phyloP scores from a whole-genome alignment of 1,140 invertebrate species.

The Penaeus indicus region DNA sequence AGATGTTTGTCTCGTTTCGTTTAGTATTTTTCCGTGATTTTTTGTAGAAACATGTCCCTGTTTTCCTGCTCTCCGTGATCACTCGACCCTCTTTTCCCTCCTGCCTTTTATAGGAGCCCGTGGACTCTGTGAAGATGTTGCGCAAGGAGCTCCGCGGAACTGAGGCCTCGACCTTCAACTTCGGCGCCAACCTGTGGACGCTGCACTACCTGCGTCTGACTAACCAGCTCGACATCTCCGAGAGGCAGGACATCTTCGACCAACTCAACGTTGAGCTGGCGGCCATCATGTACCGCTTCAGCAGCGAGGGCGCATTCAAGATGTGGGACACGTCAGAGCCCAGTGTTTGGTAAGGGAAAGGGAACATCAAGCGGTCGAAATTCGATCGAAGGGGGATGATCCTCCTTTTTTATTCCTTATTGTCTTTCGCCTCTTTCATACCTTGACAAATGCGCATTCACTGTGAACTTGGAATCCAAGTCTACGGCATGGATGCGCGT shows the following conservation, averaged over 20 bases:
- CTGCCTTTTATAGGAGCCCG: conserved; percentile 39
- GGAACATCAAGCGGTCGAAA: neutral
- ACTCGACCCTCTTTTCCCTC: no score
- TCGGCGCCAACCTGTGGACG: conserved; percentile 75
- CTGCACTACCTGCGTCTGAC: conserved; percentile 76
- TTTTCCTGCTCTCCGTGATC: no score
- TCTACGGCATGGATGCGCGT: no score
- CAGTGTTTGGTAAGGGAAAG: conserved; percentile 72
- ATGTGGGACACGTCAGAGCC: conserved; percentile 72
- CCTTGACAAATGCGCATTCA: no score
- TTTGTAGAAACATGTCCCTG: no score
- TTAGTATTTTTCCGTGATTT: no score
- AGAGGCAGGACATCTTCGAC: conserved; percentile 69
- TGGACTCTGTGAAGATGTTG: conserved; percentile 62
- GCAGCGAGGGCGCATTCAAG: conserved; percentile 71
- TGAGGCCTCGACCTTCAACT: conserved; percentile 76
- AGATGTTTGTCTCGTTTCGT: no score
- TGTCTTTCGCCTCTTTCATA: no score
- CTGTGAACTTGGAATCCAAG: no score
- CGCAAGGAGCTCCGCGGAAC: conserved; percentile 69
- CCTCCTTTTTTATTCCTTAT: no score
- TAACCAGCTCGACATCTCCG: conserved; percentile 72
- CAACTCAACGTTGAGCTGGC: conserved; percentile 72
- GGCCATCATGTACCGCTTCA: conserved; percentile 71
- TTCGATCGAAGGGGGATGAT: no score